Evolutionary conservation across 2,113 vertebrate genomes (phyloP), one percentile per base, ranked within the genome.

Genomic region (Toxotes chatareus): DNA sequence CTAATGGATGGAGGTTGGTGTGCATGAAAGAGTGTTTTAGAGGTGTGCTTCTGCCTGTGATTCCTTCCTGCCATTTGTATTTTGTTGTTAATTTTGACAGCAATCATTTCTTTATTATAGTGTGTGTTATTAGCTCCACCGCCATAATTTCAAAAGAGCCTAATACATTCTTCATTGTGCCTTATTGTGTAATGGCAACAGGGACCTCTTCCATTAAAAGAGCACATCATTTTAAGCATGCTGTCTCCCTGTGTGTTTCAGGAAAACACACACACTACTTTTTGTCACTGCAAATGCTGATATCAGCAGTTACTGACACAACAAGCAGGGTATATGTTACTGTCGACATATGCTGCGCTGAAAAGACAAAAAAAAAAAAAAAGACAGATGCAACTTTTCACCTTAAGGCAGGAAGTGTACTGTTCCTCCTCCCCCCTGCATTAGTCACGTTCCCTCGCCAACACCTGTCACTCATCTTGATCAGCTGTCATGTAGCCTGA

Each of bases 1-100:
- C 91, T 93, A 95, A 95, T 93, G 92, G 90, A 90, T 84, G 90
- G 78, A 84, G 89, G 68, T 87, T 76, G 90, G 76, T 84, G 80
- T 90, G 91, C 88, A 87, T 86, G 88, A 92, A 89, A 84, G 74
- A 87, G 80, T 75, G 80, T 88, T 88, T 86, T 63, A 86, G 86
- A 88, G 83, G 86, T 86, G 86, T 82, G 81, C 64, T 78, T 81
- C 78, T 80, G 79, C 89, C 80, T 65, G 36, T 19, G 60, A 84
- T 62, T 56, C 42, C 57, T 73, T 79, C 79, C 76, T 80, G 61
- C 72, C 69, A 36, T 89, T 89, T 71, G 63, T 65, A 70, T 55
- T 73, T 40, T 17, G 4, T 46, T 63, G 72, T 32, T 11, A 36
- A 56, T 57, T 68, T 62, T 60, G 51, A 74, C 3, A 12, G 56